A percentile compares a stretch with the other conserved stretches of the same genome.
These are phyloP conservation scores for Ceramica pisi DNA, from an alignment of 2,888 invertebrate species.

Conservation along the genomic window DNA sequence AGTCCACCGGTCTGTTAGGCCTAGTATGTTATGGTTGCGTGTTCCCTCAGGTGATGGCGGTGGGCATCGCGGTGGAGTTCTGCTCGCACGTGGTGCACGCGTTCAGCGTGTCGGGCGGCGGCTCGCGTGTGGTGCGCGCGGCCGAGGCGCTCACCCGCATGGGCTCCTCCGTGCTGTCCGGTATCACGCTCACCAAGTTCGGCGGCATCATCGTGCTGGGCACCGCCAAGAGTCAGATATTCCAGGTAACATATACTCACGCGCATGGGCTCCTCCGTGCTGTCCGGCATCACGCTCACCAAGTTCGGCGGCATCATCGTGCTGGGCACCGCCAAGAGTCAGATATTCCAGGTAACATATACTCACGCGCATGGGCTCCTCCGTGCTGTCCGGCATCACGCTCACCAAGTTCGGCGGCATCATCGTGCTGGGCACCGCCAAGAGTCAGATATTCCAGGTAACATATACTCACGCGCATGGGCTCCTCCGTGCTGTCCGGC, in stretches of 20 bases:
- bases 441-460: slow-evolving; percentile 98
- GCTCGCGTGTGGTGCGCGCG: slow-evolving; percentile 94
- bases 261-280: slow-evolving; percentile 98
- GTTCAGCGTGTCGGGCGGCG: slow-evolving; percentile 95
- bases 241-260: slow-evolving; percentile 92
- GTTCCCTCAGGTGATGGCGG: slow-evolving; percentile 96
- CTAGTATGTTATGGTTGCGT: too few relatives aligned
- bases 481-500: slow-evolving; percentile 98
- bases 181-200: slow-evolving; percentile 99
- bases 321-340: slow-evolving; percentile 98
- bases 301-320: slow-evolving; percentile 99
- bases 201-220: slow-evolving; percentile 99
- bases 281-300: slow-evolving; percentile 99
- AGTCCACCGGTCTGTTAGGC: too few relatives aligned
- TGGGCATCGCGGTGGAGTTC: slow-evolving; percentile 99
- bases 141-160: slow-evolving; percentile 96
- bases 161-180: slow-evolving; percentile 99
- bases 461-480: slow-evolving; percentile 94
- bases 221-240: slow-evolving; percentile 99
- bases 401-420: slow-evolving; percentile 99
- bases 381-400: slow-evolving; percentile 99
- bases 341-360: slow-evolving; percentile 94
- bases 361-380: slow-evolving; percentile 97
- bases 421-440: slow-evolving; percentile 98
- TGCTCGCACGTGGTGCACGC: slow-evolving; percentile 99